A percentile compares a stretch with the other conserved stretches of the same genome.
These are phyloP conservation scores for Merluccius polli DNA, from an alignment of 2,797 vertebrate species.

Conservation along the genomic window DNA sequence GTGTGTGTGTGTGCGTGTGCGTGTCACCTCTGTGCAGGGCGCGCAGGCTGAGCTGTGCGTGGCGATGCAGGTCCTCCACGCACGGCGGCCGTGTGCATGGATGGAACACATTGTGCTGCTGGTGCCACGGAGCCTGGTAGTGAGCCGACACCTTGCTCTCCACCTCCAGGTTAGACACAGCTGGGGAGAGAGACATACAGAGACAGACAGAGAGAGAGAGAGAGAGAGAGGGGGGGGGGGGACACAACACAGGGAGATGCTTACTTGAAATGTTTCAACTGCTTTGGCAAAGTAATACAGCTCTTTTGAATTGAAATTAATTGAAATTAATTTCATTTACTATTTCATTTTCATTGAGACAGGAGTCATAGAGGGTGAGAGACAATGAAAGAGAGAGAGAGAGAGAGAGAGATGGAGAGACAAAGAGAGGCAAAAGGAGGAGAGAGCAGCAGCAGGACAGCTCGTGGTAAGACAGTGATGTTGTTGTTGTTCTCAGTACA, in stretches of 20 bases:
- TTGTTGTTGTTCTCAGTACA: too few species aligned
- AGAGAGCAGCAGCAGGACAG: too few species aligned
- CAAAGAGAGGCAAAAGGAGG: background rate
- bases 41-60: constrained; percentile 86
- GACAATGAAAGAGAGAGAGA: background rate
- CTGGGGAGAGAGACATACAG: constrained; percentile 60
- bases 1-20: background rate
- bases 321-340: too few species aligned
- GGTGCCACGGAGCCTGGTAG: constrained; percentile 91
- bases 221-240: background rate
- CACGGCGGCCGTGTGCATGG: constrained; percentile 85
- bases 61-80: constrained; percentile 90
- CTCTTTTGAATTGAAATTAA: too few species aligned
- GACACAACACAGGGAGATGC: background rate
- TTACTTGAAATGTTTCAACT: too few species aligned
- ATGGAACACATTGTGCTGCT: constrained; percentile 92
- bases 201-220: background rate
- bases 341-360: background rate
- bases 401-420: background rate
- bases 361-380: too few species aligned
- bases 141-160: constrained; percentile 93
- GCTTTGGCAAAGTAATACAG: too few species aligned
- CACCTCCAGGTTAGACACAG: constrained; percentile 92
- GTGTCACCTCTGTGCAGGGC: constrained; percentile 84
- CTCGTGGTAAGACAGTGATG: too few species aligned